A percentile compares a stretch with the other conserved stretches of the same genome.
Conservation (phyloP, 2,888 invertebrate genomes). For the Papilio protenor region DNA sequence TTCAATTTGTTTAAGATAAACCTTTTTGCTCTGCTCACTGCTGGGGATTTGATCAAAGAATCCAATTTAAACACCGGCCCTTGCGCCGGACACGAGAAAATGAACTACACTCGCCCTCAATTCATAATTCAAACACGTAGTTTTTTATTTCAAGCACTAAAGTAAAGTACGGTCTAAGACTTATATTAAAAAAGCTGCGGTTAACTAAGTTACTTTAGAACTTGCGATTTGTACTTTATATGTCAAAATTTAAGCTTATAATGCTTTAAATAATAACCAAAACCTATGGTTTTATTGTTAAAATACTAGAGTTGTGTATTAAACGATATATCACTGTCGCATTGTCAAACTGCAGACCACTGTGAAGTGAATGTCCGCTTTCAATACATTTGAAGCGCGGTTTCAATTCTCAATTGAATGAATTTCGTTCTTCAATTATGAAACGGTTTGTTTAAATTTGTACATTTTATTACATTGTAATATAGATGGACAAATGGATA, state of each 20-base stretch:
- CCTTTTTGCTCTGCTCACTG: neutral
- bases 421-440: neutral
- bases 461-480: too few species aligned
- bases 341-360: neutral
- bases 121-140: constrained; percentile 17
- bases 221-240: too few species aligned
- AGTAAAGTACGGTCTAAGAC: neutral
- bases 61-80: constrained; percentile 16
- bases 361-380: neutral
- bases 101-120: neutral
- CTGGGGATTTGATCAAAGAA: constrained; percentile 17
- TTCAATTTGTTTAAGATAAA: constrained; percentile 7
- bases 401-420: constrained; percentile 3
- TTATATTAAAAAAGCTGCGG: neutral
- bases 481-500: too few species aligned
- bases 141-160: neutral
- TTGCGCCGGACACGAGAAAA: constrained; percentile 18
- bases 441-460: too few species aligned
- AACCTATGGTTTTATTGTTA: neutral
- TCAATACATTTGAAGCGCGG: neutral
- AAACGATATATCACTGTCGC: constrained; percentile 12
- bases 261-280: too few species aligned
- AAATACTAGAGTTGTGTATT: constrained; percentile 4
- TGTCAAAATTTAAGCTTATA: too few species aligned
- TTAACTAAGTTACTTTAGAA: too few species aligned